Evolutionary conservation across 1,140 invertebrate genomes (phyloP), one percentile per base, ranked within the genome.

Genomic region (Aricia agestis): DNA sequence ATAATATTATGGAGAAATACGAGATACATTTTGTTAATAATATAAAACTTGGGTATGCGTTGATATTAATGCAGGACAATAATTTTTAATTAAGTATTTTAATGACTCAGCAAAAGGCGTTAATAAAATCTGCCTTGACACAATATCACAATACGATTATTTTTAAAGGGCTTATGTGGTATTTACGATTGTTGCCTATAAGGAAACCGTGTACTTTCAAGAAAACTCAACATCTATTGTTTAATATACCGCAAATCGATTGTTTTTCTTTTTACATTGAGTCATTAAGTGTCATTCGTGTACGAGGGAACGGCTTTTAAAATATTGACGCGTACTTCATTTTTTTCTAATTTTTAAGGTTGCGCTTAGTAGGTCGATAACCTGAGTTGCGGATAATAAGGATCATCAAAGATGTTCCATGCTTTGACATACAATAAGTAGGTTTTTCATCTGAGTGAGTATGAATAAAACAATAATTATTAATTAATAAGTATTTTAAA

Each of bases 201-300:
- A 25, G 59, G 59, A 63, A 63, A 63, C 18, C 18, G 59, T 25
- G 17, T 18, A 19, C 15, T 59, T 59, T 59, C 59, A 25, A 63
- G 59, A 25, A 63, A 63, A 25, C 59, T 19, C 59, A 25, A 63
- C 19, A 19, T 63, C 59, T 25, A 63, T 63, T 63, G 59, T 63
- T 63, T 63, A 63, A 25, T 63, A 63, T 25, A 63, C 59, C 59
- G 18, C 59, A 63, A 63, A 63, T 63, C 59, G 18, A 63, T 63
- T 63, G 59, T 63, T 63, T 63, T 63, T 63, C 19, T 63, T 63
- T 63, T 63, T 25, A 63, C 59, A 10, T 25, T 63, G 59, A 63
- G 18, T 63, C 59, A 63, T 63, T 19, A 63, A 31, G 59, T 63
- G 59, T 63, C 59, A 63, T 63, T 63, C 19, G 18, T 59, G n/a